Evolutionary conservation across 1,140 invertebrate genomes (phyloP).

Genomic region (Drosophila nebulosa): DNA sequence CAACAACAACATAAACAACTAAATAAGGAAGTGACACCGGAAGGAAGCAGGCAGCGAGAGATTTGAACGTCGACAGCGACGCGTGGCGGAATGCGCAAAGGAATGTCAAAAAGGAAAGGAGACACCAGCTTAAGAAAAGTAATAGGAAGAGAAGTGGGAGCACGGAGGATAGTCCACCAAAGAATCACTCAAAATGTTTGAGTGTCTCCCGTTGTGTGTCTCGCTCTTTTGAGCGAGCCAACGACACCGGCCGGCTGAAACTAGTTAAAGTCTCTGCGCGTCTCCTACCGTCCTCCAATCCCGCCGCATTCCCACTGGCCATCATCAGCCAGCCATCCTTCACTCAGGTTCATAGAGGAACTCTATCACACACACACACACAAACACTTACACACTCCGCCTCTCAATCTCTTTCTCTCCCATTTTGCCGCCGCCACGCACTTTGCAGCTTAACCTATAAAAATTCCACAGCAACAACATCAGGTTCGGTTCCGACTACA

Average conservation of each 20-base stretch:
- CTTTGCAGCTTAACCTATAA: constrained; percentile 76
- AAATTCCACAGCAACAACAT: constrained; percentile 66
- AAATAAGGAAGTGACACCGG: constrained; percentile 79
- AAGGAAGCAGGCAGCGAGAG: constrained; percentile 54
- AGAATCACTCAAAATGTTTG: constrained; percentile 41
- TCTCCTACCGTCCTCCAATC: constrained; percentile 1
- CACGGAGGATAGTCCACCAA: not conserved
- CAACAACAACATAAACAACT: constrained; percentile 58
- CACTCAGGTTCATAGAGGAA: not conserved
- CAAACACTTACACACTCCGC: not conserved
- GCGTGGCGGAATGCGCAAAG: constrained; percentile 63
- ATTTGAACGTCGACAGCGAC: constrained; percentile 26
- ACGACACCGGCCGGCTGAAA: constrained; percentile 76
- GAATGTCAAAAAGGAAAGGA: constrained; percentile 42
- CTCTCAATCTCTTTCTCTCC: not conserved
- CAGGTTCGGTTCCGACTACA: constrained; percentile 31
- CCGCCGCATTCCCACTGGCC: not conserved
- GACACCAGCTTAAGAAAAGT: not conserved
- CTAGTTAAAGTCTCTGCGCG: constrained; percentile 58
- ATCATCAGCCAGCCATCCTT: not conserved
- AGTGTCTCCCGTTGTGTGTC: constrained; percentile 14
- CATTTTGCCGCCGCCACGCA: constrained; percentile 23
- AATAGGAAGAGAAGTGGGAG: not conserved
- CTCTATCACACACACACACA: not conserved
- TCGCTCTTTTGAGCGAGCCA: constrained; percentile 36